Percentiles rank a stretch among this genome's conserved stretches.
phyloP scores from a whole-genome alignment of 2,113 vertebrate genomes.

The Pteronura brasiliensis region DNA sequence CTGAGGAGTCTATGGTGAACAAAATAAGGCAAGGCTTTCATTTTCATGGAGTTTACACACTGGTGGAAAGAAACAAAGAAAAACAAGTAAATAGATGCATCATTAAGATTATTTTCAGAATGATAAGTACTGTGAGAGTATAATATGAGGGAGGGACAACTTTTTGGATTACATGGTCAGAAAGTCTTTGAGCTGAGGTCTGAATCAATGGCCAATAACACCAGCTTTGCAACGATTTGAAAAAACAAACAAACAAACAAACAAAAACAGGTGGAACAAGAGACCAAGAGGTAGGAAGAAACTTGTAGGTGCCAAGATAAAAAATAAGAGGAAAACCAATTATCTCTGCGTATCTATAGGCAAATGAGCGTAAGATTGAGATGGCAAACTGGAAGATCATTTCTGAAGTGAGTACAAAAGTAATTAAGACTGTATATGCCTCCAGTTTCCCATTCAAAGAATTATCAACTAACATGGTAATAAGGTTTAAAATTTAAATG shows the following conservation, averaged over 20 bases:
- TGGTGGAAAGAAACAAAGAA: background rate
- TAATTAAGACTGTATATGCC: background rate
- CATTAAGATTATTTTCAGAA: slow-evolving; percentile 8
- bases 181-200: background rate
- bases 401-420: background rate
- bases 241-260: background rate
- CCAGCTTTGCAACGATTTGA: background rate
- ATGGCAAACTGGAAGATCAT: background rate
- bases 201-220: background rate
- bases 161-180: background rate
- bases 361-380: background rate
- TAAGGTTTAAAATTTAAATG: slow-evolving; percentile 6
- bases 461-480: background rate
- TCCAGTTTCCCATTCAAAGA: background rate
- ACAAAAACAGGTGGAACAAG: background rate
- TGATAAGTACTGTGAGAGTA: background rate
- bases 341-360: background rate
- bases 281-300: background rate
- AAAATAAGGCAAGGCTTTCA: background rate
- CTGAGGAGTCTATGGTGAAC: background rate
- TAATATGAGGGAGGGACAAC: background rate
- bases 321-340: background rate
- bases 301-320: background rate
- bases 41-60: background rate
- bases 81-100: background rate